Percentiles rank a stretch among this genome's conserved stretches.
Conservation (phyloP, 2,797 vertebrate genomes). For the Eidolon dupreanum region DNA sequence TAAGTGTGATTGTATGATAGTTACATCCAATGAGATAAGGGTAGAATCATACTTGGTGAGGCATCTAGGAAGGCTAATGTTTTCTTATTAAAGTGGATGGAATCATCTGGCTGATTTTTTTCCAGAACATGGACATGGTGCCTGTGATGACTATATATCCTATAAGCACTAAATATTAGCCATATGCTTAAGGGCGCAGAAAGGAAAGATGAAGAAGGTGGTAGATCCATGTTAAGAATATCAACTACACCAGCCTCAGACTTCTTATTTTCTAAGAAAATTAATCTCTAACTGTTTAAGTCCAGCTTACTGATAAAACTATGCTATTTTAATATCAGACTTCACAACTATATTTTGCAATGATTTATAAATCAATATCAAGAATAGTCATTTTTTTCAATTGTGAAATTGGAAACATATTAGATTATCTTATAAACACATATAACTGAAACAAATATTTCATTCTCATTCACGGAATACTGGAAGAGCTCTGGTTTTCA, state of each 20-base stretch:
- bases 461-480: not conserved
- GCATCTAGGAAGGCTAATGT: not conserved
- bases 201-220: not conserved
- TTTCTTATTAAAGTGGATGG: not conserved
- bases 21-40: not conserved
- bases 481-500: not conserved
- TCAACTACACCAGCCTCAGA: not conserved
- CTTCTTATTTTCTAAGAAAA: not conserved
- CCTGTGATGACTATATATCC: not conserved
- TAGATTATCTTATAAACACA: not conserved
- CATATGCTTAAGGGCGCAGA: not conserved
- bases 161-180: not conserved
- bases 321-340: not conserved
- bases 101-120: not conserved
- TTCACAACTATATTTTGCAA: not conserved
- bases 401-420: not conserved
- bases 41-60: not conserved
- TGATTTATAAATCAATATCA: not conserved
- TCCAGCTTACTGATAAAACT: not conserved
- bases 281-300: not conserved
- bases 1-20: not conserved
- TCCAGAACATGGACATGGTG: not conserved
- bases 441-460: not conserved
- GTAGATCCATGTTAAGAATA: not conserved
- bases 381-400: not conserved